Conservation (phyloP, 2,888 invertebrate genomes). For the Nesidiocoris tenuis region DNA sequence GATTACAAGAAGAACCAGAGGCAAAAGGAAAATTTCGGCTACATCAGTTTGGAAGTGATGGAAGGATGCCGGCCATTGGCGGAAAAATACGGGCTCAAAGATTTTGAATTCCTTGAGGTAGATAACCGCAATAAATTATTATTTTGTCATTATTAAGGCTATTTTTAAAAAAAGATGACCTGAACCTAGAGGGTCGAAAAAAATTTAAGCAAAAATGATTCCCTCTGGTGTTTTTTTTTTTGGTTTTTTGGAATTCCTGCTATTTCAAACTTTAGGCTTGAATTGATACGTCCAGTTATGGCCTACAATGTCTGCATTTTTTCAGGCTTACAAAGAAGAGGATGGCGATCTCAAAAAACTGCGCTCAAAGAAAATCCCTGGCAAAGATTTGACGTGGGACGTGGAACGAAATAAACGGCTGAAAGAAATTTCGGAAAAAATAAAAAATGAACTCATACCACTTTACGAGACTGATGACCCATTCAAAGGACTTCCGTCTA, state of each 20-base stretch:
- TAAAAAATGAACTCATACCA: conserved; percentile 57
- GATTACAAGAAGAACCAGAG: conserved; percentile 68
- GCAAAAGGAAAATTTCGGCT: conserved; percentile 68
- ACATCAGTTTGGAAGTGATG: conserved; percentile 64
- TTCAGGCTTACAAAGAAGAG: conserved; percentile 63
- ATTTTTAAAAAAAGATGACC: too few species aligned
- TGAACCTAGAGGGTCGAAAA: too few species aligned
- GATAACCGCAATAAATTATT: too few species aligned
- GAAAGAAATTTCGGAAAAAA: conserved; percentile 55
- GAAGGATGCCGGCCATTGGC: conserved; percentile 60
- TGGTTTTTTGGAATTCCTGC: too few species aligned
- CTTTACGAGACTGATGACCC: conserved; percentile 62
- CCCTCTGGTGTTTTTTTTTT: too few species aligned
- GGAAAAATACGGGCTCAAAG: conserved; percentile 58
- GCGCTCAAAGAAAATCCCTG: conserved; percentile 58
- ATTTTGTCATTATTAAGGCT: too few species aligned
- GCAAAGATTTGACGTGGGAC: conserved; percentile 69
- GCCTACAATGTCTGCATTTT: not conserved
- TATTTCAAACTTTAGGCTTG: too few species aligned
- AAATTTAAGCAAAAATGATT: too few species aligned
- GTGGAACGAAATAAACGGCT: conserved; percentile 68
- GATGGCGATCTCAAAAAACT: conserved; percentile 73
- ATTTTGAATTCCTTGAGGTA: conserved; percentile 60
- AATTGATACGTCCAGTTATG: too few species aligned
- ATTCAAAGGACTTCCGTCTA: conserved; percentile 67